These are phyloP conservation scores for Nomada flava DNA, from an alignment of 2,888 invertebrate species.

Conservation along the genomic window DNA sequence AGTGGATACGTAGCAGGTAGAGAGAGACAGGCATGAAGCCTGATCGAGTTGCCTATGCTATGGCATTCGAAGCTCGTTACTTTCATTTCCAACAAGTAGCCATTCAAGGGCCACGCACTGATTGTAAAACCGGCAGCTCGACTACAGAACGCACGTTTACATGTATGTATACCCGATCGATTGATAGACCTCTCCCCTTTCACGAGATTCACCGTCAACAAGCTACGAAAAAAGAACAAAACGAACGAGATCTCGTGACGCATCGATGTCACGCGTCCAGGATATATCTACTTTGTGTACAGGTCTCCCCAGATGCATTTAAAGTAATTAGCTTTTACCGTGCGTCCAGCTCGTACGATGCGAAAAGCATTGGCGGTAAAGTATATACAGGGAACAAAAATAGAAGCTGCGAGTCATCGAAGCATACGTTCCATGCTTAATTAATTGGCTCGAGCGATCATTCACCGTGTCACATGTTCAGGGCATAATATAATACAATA, in stretches of 20 bases:
- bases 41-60: slow-evolving; percentile 49
- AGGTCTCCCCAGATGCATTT: slow-evolving; percentile 18
- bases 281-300: background rate
- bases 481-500: background rate
- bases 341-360: background rate
- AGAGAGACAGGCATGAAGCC: slow-evolving; percentile 12
- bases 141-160: slow-evolving; percentile 7
- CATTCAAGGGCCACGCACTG: slow-evolving; percentile 70
- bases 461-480: background rate
- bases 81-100: slow-evolving; percentile 72
- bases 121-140: slow-evolving; percentile 34
- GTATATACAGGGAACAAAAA: background rate
- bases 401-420: slow-evolving; percentile 25
- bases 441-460: slow-evolving; percentile 18
- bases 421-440: slow-evolving; percentile 9
- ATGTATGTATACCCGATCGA: slow-evolving; percentile 14
- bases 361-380: background rate
- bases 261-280: slow-evolving; percentile 51
- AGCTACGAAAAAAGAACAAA: background rate
- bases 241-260: slow-evolving; percentile 54
- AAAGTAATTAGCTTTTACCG: slow-evolving; percentile 40
- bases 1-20: background rate
- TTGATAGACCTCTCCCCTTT: slow-evolving; percentile 40
- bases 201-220: slow-evolving; percentile 27
- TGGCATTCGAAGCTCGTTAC: slow-evolving; percentile 71